These are phyloP conservation scores for Crocallis elinguaria DNA, from an alignment of 2,888 invertebrate genomes.

Conservation along the genomic window DNA sequence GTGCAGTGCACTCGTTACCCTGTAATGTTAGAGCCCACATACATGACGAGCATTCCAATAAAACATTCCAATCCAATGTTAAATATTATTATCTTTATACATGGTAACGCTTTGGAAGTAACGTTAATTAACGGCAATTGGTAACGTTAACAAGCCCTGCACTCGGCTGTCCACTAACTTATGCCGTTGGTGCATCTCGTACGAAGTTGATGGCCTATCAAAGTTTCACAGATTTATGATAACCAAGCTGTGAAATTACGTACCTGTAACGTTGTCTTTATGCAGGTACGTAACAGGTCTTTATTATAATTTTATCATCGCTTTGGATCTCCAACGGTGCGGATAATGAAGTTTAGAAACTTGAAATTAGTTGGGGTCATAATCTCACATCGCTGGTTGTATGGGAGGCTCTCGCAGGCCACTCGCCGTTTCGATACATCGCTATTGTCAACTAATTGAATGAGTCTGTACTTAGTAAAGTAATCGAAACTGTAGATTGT, in stretches of 20 bases:
- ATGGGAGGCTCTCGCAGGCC: constrained; percentile 45
- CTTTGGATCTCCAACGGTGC: constrained; percentile 72
- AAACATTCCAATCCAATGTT: too few relatives aligned
- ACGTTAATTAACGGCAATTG: too few relatives aligned
- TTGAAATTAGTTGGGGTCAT: constrained; percentile 75
- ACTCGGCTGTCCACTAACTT: too few relatives aligned
- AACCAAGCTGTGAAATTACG: constrained; percentile 33
- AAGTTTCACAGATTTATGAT: constrained; percentile 3
- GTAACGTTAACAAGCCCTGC: too few relatives aligned
- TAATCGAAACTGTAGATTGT: constrained; percentile 29
- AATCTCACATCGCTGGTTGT: constrained; percentile 64
- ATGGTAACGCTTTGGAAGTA: too few relatives aligned
- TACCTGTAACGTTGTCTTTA: constrained; percentile 28
- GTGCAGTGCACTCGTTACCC: too few relatives aligned
- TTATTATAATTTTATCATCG: constrained; percentile 70
- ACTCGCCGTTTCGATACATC: constrained; percentile 30
- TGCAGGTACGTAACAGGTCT: constrained; percentile 45
- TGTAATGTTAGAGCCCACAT: too few relatives aligned
- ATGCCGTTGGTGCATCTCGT: too few relatives aligned
- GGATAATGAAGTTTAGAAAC: constrained; percentile 78
- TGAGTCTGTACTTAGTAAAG: constrained; percentile 31
- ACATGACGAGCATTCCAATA: too few relatives aligned
- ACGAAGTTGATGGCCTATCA: too few relatives aligned
- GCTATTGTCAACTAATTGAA: constrained; percentile 48
- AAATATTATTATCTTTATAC: too few relatives aligned